Base-by-base conservation (phyloP, 2,113 vertebrate genomes). In the Actenoides lindsayi region DNA sequence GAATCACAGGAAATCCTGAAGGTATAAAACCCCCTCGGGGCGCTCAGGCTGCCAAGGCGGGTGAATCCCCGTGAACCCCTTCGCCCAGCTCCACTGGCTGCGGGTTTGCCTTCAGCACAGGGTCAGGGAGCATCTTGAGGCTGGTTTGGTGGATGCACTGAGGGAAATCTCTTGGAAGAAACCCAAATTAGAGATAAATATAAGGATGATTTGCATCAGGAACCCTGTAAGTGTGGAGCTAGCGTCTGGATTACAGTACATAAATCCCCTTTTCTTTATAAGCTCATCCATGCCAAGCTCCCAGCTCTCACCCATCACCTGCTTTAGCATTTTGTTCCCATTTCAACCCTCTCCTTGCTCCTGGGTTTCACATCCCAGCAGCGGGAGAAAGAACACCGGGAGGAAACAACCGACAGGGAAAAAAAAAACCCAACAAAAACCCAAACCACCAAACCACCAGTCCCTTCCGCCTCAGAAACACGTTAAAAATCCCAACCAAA, bases 211-310 rank as follows among this genome's bases (percentile, higher is more conserved):
- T 77, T 90, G 68, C 68, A 67, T 48, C 51, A 33, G 63, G 51
- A 83, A 54, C 54, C 41, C 76, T 30, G 28, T 41, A 74, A 89
- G 68, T 20, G 67, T 80, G 50, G 80, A 80, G 83, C 68, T 83
- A 63, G 93, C 2, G 1, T 53, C 23, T 63, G 56, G 79, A 92
- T 96, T 93, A 81, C 46, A 69, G 76, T 53, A 74, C 92, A 89
- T 90, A 88, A 94, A 95, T 86, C 71, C 63, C 79, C 37, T 95
- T 94, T 86, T 59, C 83, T 81, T 78, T 63, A 80, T 51, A 65
- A 70, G 31, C 60, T 78, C 7, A 1, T 41, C 68, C 76, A 42
- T 54, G 63, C 68, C 91, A 83, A 90, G 68, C 59, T 89, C 76
- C 21, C 68, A 64, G 44, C 71, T 86, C 85, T 83, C 25, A 0